phyloP scores from a whole-genome alignment of 2,113 vertebrate genomes.

The Cettia cetti region DNA sequence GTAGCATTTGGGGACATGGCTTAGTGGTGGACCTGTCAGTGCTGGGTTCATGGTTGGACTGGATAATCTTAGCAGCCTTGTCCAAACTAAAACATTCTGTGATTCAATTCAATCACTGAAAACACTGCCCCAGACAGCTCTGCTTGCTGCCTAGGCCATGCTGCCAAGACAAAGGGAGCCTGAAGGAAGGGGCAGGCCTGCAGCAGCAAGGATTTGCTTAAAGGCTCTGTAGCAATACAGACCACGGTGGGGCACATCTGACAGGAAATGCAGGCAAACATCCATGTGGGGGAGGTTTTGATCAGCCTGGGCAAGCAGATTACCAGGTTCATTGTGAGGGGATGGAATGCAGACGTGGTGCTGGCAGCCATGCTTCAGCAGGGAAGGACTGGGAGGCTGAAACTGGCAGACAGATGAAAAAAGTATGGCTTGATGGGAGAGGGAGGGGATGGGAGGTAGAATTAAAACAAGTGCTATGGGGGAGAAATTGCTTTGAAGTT shows the following conservation, averaged over 20 bases:
- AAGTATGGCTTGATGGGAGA: not conserved
- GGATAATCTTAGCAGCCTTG: not conserved
- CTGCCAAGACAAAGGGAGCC: not conserved
- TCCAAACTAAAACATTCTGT: not conserved
- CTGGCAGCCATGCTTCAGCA: not conserved
- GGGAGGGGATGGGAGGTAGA: not conserved
- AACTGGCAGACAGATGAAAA: not conserved
- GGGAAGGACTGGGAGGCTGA: not conserved
- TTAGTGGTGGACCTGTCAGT: not conserved
- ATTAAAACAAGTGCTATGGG: not conserved
- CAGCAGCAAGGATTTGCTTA: not conserved
- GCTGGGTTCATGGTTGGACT: not conserved
- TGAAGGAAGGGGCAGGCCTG: not conserved
- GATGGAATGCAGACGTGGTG: not conserved
- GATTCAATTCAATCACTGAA: not conserved
- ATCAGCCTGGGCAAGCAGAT: not conserved
- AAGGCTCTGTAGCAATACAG: not conserved
- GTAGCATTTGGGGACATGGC: no score
- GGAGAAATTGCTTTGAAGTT: not conserved
- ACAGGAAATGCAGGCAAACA: not conserved
- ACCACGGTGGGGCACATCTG: rapidly evolving
- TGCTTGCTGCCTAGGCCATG: not conserved
- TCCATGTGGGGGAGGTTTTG: rapidly evolving
- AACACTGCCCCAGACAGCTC: not conserved
- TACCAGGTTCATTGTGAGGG: not conserved